Base-by-base conservation (phyloP, 2,888 invertebrate genomes). In the Alloplasta piceator region DNA sequence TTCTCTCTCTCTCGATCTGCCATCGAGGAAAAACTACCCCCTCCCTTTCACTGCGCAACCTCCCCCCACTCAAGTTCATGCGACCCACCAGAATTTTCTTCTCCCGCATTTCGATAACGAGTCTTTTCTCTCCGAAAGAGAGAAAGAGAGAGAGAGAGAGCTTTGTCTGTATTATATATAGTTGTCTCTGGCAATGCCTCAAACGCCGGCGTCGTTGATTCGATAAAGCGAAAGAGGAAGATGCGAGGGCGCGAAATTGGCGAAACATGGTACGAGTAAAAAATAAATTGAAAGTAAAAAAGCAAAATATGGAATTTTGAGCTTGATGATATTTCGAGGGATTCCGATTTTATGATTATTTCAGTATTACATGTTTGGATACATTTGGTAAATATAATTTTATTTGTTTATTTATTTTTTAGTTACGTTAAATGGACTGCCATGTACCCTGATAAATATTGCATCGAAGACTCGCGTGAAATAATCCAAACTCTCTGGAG, bases 91-190 rank as follows among this genome's bases (percentile, higher is more conserved):
- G 14, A 61, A 60, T 77, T 58, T 73, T 52, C 12, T 26, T 50
- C 75, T 64, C 58, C 56, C 72, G 58, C 81, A 60, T 80, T 83
- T 83, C 82, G 86, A 87, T 86, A 87, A 87, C 84, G 84, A 85
- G 84, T 78, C 82, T 86, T 83, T 67, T 68, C 66, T 77, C 61
- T 63, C 12, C 48, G 12, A 43, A 26, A 26, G 26, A 26, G 26
- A 26, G 12, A 43, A 26, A 26, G 26, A 26, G 26, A 26, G 26
- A 26, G 26, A 26, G 26, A 26, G 3, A 26, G 26, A 66, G 77
- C 73, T 70, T 66, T 68, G 41, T 52, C 70, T 63, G 10, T 48
- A 26, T 68, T n/a, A 38, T 26, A 48, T 12, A 46, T 9, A 43
- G 41, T 43, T 6, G n/a, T 26, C 26, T 26, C 16, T 7, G 41